Evolutionary conservation across 1,140 invertebrate genomes (phyloP).

Genomic region (Diorhabda sublineata): DNA sequence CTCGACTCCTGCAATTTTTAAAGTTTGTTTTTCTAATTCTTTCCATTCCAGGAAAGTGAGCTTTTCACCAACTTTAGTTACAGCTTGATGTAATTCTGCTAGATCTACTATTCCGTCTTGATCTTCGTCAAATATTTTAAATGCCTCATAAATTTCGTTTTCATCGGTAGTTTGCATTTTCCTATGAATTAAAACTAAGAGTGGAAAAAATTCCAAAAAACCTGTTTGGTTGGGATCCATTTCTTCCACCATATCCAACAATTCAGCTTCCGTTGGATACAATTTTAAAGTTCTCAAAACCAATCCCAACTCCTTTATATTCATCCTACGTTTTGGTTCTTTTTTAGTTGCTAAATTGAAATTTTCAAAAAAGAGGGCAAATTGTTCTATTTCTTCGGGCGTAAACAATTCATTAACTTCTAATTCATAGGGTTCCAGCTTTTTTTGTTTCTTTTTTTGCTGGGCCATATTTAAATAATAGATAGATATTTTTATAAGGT

Average conservation of each 20-base stretch:
- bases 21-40: slow-evolving; percentile 1
- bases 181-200: background rate
- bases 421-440: background rate
- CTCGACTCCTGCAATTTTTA: background rate
- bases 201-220: background rate
- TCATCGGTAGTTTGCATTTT: background rate
- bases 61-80: background rate
- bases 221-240: background rate
- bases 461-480: background rate
- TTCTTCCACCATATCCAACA: background rate
- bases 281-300: background rate
- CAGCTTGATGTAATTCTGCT: background rate
- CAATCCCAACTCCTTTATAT: background rate
- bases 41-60: background rate
- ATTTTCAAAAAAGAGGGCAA: background rate
- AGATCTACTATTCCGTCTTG: background rate
- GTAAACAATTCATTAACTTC: background rate
- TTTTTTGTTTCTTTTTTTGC: background rate
- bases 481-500: too few species aligned
- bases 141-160: background rate
- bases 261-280: background rate
- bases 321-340: background rate
- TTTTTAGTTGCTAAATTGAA: background rate
- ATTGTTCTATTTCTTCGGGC: background rate
- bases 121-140: background rate